Percentiles rank a stretch among this genome's conserved stretches.
phyloP scores from a whole-genome alignment of 1,140 invertebrate genomes.

The Aphaenogaster floridana region DNA sequence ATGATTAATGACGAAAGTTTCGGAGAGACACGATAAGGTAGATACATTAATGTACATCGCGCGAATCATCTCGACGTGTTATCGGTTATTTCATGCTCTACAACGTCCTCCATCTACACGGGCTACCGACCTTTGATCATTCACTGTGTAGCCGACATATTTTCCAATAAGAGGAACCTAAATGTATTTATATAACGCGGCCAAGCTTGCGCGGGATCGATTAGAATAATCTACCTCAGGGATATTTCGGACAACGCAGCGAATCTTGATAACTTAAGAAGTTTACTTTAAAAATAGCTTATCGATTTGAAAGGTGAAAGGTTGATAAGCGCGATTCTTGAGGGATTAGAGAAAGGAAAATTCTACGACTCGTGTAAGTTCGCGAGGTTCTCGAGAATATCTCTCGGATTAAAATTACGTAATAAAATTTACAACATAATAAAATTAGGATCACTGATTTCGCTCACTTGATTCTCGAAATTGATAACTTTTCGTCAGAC shows the following conservation, averaged over 20 bases:
- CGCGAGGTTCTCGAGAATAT: background rate
- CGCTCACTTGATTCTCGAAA: constrained; percentile 17
- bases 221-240: constrained; percentile 31
- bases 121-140: constrained; percentile 59
- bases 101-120: constrained; percentile 45
- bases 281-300: background rate
- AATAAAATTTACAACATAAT: too few relatives aligned
- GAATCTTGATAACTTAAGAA: background rate
- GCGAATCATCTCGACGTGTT: constrained; percentile 56
- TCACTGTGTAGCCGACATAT: constrained; percentile 60
- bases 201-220: constrained; percentile 32
- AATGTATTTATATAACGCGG: constrained; percentile 57
- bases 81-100: constrained; percentile 63
- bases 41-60: constrained; percentile 37
- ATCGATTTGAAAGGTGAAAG: background rate
- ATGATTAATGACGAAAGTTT: constrained; percentile 36
- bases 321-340: background rate
- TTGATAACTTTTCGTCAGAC: constrained; percentile 26
- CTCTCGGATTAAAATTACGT: background rate
- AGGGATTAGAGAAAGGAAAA: background rate
- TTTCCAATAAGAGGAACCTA: constrained; percentile 53
- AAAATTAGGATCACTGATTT: background rate
- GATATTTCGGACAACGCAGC: constrained; percentile 7
- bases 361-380: background rate
- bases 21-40: constrained; percentile 7